Percentiles rank a stretch among this genome's conserved stretches.
Conservation (phyloP, 2,888 invertebrate genomes). For the Uropetala carovei region DNA sequence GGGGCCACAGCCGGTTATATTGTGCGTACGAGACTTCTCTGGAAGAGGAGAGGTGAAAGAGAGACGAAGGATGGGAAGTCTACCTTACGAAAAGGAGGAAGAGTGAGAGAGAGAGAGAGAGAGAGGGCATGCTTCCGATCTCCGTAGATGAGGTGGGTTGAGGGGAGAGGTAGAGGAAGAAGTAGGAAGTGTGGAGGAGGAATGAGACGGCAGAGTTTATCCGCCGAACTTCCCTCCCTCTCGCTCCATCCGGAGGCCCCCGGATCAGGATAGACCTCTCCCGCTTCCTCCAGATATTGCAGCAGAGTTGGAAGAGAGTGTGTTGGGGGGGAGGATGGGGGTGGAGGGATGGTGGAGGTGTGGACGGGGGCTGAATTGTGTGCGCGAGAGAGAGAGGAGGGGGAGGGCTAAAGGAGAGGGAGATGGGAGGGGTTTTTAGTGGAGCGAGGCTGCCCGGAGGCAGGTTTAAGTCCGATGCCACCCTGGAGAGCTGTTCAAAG, state of each 20-base stretch:
- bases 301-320: not conserved
- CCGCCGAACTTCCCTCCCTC: not conserved
- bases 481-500: conserved; percentile 54
- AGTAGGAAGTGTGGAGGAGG: not conserved
- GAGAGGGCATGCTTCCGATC: too few relatives aligned
- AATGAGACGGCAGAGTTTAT: not conserved
- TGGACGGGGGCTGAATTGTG: conserved; percentile 17
- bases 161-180: too few relatives aligned
- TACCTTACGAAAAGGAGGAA: not conserved
- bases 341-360: not conserved
- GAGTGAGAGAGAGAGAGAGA: too few relatives aligned
- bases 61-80: not conserved
- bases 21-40: conserved; percentile 58
- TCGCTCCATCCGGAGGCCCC: not conserved
- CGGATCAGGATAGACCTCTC: not conserved
- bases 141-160: too few relatives aligned
- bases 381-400: not conserved
- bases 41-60: not conserved
- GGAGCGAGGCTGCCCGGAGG: conserved; percentile 52
- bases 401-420: not conserved
- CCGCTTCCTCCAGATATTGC: conserved; percentile 44
- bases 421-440: not conserved
- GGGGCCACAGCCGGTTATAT: conserved; percentile 58
- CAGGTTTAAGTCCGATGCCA: conserved; percentile 64
- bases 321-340: not conserved